A percentile compares a stretch with the other conserved stretches of the same genome.
These are phyloP conservation scores for Enteromius argenteus DNA, from an alignment of 2,797 vertebrate species.

Conservation along the genomic window DNA sequence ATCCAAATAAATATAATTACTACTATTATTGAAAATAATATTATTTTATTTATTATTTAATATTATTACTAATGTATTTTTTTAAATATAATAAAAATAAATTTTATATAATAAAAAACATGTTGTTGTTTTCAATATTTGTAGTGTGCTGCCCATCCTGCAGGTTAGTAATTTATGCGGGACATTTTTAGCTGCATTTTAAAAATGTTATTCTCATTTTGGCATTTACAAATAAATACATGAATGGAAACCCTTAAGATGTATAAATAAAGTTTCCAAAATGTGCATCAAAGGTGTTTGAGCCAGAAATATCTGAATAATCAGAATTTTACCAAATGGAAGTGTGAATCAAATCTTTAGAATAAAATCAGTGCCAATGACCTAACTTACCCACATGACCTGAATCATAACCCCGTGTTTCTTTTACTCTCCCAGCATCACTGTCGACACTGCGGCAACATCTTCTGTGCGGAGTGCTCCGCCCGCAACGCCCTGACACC, in stretches of 20 bases:
- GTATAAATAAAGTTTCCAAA: not conserved
- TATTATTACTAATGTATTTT: not conserved
- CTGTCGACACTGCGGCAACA: conserved; percentile 98
- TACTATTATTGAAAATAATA: not conserved
- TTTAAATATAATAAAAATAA: not conserved
- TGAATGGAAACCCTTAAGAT: not conserved
- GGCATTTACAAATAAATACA: not conserved
- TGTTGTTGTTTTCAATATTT: not conserved
- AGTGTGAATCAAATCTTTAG: not conserved
- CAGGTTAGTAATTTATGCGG: not conserved
- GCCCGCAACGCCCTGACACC: conserved; percentile 91
- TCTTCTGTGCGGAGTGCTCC: conserved; percentile 97
- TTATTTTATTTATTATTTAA: too few relatives aligned
- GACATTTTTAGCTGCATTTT: not conserved
- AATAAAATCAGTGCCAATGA: not conserved
- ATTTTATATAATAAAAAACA: too few relatives aligned
- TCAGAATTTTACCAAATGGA: not conserved
- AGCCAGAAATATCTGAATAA: not conserved
- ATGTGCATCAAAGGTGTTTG: not conserved
- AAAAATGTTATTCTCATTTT: not conserved
- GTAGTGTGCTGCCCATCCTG: not conserved
- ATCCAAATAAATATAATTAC: not conserved
- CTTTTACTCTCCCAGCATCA: conserved; percentile 86
- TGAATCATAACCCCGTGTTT: conserved; percentile 17
- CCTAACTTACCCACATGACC: not conserved